Percentiles rank a stretch among this genome's conserved stretches.
Evolutionary conservation across 2,888 invertebrate genomes (phyloP).

Genomic region (Ochropleura leucogaster): DNA sequence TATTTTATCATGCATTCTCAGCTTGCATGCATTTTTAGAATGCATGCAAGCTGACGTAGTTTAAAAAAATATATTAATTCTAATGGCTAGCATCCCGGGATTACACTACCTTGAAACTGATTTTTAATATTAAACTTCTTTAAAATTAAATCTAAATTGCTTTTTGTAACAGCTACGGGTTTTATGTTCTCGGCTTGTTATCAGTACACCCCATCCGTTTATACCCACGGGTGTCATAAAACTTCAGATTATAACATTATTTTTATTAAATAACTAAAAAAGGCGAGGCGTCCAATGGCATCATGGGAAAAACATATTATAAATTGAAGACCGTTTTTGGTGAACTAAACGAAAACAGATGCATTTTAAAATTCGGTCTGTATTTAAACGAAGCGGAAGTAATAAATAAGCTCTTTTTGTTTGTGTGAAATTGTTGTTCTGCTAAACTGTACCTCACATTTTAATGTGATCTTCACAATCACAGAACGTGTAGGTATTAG

Average conservation of each 20-base stretch:
- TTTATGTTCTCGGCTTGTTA: conserved; percentile 47
- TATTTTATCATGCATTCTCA: too few species aligned
- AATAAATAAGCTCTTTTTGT: too few species aligned
- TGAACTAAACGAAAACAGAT: background rate
- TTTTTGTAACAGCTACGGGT: conserved; percentile 40
- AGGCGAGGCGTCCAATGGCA: background rate
- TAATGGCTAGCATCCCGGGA: background rate
- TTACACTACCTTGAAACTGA: background rate
- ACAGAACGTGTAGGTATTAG: too few species aligned
- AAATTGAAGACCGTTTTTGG: background rate
- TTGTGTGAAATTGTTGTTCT: background rate
- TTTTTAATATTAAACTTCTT: conserved; percentile 10
- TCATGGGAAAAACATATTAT: background rate
- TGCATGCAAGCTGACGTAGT: too few species aligned
- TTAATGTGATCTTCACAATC: background rate
- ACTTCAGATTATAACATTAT: conserved; percentile 37
- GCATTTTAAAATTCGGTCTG: too few species aligned
- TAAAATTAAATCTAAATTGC: conserved; percentile 33
- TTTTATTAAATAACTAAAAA: conserved; percentile 41
- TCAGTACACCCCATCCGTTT: conserved; percentile 31
- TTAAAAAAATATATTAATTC: background rate
- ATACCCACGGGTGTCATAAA: conserved; percentile 50
- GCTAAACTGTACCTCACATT: background rate
- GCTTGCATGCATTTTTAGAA: too few species aligned
- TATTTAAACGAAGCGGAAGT: too few species aligned